These are phyloP conservation scores for Helobdella robusta DNA, from an alignment of 2,888 invertebrate species.

Conservation along the genomic window DNA sequence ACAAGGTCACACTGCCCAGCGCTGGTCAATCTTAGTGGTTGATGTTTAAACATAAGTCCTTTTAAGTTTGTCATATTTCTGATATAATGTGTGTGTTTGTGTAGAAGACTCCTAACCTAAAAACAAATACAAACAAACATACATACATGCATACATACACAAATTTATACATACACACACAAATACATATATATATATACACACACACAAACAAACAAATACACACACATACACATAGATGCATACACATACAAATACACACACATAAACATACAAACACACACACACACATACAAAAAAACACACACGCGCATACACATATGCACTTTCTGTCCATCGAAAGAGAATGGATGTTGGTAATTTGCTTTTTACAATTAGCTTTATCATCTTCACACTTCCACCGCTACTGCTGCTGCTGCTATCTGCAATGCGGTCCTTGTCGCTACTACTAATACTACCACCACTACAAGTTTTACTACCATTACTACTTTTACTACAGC, in stretches of 20 bases:
- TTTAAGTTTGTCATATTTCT: no score
- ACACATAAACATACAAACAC: background rate
- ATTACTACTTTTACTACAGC: no score
- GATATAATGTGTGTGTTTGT: no score
- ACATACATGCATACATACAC: background rate
- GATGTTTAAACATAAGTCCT: no score
- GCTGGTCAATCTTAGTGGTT: no score
- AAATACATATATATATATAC: background rate
- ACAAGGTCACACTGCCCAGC: no score
- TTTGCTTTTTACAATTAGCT: conserved; percentile 10
- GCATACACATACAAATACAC: background rate
- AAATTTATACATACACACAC: background rate
- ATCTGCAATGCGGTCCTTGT: no score
- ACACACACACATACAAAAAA: background rate
- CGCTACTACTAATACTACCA: no score
- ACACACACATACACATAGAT: background rate
- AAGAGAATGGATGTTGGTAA: conserved; percentile 15
- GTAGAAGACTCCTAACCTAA: no score
- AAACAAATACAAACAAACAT: no score
- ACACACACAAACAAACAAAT: background rate
- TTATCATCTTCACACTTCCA: conserved; percentile 8
- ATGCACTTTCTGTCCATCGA: background rate
- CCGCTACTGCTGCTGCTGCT: no score
- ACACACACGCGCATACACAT: background rate
- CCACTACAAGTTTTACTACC: no score